Evolutionary conservation across 2,888 invertebrate species (phyloP).

Genomic region (Ctenicera cuprea): DNA sequence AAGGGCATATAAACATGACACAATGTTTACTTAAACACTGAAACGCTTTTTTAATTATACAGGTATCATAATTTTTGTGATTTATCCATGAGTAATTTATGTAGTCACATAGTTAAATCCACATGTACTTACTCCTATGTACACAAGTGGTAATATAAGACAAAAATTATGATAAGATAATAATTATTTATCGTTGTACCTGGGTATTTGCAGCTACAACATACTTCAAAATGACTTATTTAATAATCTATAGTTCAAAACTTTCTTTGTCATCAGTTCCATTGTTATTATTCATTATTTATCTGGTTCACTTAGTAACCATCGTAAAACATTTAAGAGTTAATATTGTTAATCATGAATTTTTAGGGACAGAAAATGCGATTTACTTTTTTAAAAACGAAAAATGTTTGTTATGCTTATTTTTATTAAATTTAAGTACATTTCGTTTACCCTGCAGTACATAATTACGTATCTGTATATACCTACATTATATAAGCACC

Average conservation of each 20-base stretch:
- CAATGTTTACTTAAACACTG: no score
- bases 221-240: neutral
- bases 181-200: no score
- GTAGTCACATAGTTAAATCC: no score
- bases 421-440: slow-evolving; percentile 14
- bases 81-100: no score
- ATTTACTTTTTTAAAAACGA: neutral
- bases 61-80: no score
- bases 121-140: no score
- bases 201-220: no score
- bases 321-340: neutral
- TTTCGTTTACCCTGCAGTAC: neutral
- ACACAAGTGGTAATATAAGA: no score
- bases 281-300: slow-evolving; percentile 17
- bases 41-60: no score
- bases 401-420: neutral
- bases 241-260: neutral
- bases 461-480: slow-evolving; percentile 9
- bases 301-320: slow-evolving; percentile 16
- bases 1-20: no score
- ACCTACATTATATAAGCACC: slow-evolving; percentile 23
- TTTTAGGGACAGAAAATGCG: neutral
- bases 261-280: neutral
- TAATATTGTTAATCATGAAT: neutral
- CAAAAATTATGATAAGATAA: no score